phyloP scores from a whole-genome alignment of 2,888 invertebrate species.

The Habrosyne pyritoides region DNA sequence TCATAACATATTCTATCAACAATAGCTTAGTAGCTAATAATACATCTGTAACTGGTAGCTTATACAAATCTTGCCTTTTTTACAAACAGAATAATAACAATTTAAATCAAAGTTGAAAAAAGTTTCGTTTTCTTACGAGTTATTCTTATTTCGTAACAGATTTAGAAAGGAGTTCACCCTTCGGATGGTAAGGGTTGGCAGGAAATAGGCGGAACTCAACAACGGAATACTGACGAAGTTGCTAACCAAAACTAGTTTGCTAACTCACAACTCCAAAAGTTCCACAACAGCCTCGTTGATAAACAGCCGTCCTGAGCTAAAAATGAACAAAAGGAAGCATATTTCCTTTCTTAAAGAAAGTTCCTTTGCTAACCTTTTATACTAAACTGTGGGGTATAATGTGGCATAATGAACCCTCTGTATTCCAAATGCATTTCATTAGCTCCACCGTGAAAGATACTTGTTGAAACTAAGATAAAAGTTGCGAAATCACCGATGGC shows the following conservation, averaged over 20 bases:
- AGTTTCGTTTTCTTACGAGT: not conserved
- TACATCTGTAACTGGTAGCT: too few species aligned
- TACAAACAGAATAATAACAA: too few species aligned
- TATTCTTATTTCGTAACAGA: not conserved
- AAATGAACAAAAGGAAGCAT: not conserved
- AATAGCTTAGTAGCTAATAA: too few species aligned
- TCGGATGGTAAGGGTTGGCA: not conserved
- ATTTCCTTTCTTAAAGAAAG: too few species aligned
- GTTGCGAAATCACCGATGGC: not conserved
- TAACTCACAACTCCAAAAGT: too few species aligned
- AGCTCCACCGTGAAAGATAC: not conserved
- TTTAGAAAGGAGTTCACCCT: not conserved
- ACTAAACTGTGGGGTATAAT: not conserved
- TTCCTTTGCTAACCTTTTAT: not conserved
- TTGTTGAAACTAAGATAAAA: not conserved
- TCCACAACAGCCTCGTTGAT: not conserved
- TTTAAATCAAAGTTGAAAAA: too few species aligned
- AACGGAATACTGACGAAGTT: not conserved
- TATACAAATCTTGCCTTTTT: too few species aligned
- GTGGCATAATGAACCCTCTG: not conserved
- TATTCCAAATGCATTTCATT: conserved; percentile 2
- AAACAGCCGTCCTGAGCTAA: not conserved
- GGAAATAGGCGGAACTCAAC: not conserved
- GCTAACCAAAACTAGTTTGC: not conserved
- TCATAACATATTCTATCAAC: not conserved